Conservation (phyloP, 2,113 vertebrate genomes). For the Pipra filicauda region DNA sequence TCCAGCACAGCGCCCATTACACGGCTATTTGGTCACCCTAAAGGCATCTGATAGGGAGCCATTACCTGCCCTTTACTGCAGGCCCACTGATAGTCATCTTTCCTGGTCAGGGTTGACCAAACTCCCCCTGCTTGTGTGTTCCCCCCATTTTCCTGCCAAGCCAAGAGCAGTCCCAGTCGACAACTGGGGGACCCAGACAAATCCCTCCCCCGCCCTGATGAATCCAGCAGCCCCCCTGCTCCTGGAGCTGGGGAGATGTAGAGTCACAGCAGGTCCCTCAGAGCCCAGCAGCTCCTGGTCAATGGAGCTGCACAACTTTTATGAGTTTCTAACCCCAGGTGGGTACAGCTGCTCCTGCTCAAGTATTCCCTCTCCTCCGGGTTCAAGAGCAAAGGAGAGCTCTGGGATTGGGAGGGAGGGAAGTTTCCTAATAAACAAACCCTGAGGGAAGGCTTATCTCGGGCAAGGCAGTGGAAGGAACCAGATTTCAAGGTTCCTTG, state of each 20-base stretch:
- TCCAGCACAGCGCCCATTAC: constrained; percentile 45
- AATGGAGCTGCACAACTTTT: constrained; percentile 54
- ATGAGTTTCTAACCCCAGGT: constrained; percentile 52
- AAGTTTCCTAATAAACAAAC: constrained; percentile 48
- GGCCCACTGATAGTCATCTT: constrained; percentile 39
- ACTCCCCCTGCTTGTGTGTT: not conserved
- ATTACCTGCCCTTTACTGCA: not conserved
- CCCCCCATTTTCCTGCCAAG: not conserved
- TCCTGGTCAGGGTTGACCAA: constrained; percentile 40
- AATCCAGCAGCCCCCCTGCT: not conserved
- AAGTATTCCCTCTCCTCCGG: constrained; percentile 2
- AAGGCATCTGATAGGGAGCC: constrained; percentile 26
- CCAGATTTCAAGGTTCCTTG: not conserved
- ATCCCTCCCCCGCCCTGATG: not conserved
- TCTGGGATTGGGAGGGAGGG: not conserved
- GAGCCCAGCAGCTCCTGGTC: constrained; percentile 29
- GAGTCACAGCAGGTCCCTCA: constrained; percentile 1
- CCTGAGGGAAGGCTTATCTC: constrained; percentile 47
- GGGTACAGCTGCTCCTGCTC: constrained; percentile 1
- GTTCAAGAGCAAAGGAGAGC: constrained; percentile 8
- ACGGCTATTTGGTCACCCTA: constrained; percentile 58
- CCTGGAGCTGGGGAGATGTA: not conserved
- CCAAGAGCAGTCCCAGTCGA: not conserved
- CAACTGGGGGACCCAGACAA: not conserved
- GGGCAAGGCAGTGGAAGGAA: not conserved